Percentiles rank a stretch among this genome's conserved stretches.
Evolutionary conservation across 2,113 vertebrate species (phyloP).

Genomic region (Nesoenas mayeri): DNA sequence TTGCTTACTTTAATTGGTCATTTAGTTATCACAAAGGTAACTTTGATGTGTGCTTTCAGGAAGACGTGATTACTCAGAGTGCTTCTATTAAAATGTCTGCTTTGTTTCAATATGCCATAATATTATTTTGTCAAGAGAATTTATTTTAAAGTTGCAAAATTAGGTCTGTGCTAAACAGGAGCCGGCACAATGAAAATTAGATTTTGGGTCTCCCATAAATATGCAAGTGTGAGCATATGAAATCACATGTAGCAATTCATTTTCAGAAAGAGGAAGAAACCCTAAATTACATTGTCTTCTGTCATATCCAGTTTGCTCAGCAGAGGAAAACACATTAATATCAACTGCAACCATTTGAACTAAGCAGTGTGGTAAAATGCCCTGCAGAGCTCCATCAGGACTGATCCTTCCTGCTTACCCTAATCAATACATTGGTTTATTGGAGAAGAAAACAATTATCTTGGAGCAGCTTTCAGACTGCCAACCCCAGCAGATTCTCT

Average conservation of each 20-base stretch:
- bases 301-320: constrained; percentile 26
- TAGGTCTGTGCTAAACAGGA: constrained; percentile 31
- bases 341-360: constrained; percentile 28
- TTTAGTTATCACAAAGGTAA: constrained; percentile 27
- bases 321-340: constrained; percentile 36
- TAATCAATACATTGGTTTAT: constrained; percentile 47
- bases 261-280: neutral
- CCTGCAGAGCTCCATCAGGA: constrained; percentile 32
- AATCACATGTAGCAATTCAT: constrained; percentile 5
- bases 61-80: constrained; percentile 29
- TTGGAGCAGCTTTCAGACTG: constrained; percentile 7
- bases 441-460: constrained; percentile 19
- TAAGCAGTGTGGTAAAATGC: constrained; percentile 22
- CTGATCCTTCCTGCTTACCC: constrained; percentile 54
- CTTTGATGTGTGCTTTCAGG: constrained; percentile 32
- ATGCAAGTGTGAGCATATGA: neutral
- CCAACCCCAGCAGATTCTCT: constrained; percentile 5
- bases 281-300: constrained; percentile 27
- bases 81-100: constrained; percentile 57
- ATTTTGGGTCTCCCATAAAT: constrained; percentile 13
- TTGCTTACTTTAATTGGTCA: constrained; percentile 24
- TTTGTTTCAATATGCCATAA: constrained; percentile 39
- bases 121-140: constrained; percentile 46
- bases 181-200: constrained; percentile 19
- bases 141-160: constrained; percentile 37